These are phyloP conservation scores for Melinopterus prodromus DNA, from an alignment of 2,888 invertebrate species.

Conservation along the genomic window DNA sequence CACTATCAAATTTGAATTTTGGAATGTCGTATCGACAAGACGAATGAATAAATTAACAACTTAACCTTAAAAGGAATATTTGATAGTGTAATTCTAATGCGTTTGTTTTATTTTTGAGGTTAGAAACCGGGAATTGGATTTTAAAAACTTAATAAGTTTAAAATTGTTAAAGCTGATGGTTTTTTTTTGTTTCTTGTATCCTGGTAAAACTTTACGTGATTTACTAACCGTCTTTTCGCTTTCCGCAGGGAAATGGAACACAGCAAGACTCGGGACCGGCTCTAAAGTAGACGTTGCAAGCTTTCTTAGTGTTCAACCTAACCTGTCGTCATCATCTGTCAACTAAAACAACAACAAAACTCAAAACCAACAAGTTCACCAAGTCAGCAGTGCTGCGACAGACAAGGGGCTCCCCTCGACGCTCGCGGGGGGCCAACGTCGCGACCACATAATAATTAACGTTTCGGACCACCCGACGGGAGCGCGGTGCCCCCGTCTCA, in stretches of 20 bases:
- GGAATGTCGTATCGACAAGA: too few relatives aligned
- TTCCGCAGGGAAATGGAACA: conserved; percentile 41
- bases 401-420: conserved; percentile 1
- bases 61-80: too few relatives aligned
- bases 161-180: too few relatives aligned
- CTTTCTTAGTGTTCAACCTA: conserved; percentile 24
- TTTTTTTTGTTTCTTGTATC: conserved; percentile 11
- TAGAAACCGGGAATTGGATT: too few relatives aligned
- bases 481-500: too few relatives aligned
- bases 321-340: conserved; percentile 18
- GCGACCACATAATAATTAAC: background rate
- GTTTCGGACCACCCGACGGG: background rate
- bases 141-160: too few relatives aligned
- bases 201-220: too few relatives aligned
- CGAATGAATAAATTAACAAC: too few relatives aligned
- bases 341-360: conserved; percentile 16
- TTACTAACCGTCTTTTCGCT: background rate
- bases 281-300: conserved; percentile 32
- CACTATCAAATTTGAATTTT: too few relatives aligned
- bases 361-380: conserved; percentile 15
- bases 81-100: too few relatives aligned
- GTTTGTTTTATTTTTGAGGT: too few relatives aligned
- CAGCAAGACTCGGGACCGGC: conserved; percentile 43
- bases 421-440: background rate
- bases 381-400: background rate